These are phyloP conservation scores for Cichlasoma orientale DNA, from an alignment of 2,797 vertebrate genomes.

Conservation along the genomic window DNA sequence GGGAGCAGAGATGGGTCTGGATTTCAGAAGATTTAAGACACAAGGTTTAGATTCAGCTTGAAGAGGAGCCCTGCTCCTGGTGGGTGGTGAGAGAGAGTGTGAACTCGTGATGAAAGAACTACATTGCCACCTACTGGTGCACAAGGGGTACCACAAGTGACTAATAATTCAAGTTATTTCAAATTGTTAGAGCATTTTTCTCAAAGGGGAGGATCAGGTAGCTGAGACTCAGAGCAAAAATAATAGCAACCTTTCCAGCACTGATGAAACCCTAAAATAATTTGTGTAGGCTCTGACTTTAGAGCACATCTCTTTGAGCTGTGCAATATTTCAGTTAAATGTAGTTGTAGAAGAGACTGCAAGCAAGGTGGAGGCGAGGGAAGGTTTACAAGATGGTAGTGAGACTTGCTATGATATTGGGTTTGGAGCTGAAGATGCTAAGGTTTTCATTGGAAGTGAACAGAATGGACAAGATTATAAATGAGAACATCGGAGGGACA, in stretches of 20 bases:
- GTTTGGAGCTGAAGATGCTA: too few species aligned
- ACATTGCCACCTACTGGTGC: conserved; percentile 55
- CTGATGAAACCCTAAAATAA: neutral
- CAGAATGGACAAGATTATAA: too few species aligned
- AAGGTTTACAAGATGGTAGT: too few species aligned
- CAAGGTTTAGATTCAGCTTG: conserved; percentile 11
- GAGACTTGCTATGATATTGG: too few species aligned
- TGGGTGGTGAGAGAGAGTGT: neutral
- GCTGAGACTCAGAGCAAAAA: neutral
- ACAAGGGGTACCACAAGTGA: neutral
- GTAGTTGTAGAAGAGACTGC: neutral
- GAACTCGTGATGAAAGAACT: neutral
- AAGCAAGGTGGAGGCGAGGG: too few species aligned
- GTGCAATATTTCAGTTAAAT: neutral
- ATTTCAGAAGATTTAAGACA: conserved; percentile 22
- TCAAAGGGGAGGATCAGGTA: neutral
- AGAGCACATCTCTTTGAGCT: neutral
- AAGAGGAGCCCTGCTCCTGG: neutral
- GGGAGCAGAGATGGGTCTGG: conserved; percentile 6
- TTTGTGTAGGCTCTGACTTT: neutral
- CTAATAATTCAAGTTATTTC: neutral
- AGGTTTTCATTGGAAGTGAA: too few species aligned
- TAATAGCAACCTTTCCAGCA: neutral
- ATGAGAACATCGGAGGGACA: too few species aligned
- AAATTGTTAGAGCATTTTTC: neutral